Base-by-base conservation (phyloP, 1,140 invertebrate species). In the Saxidomus purpurata region DNA sequence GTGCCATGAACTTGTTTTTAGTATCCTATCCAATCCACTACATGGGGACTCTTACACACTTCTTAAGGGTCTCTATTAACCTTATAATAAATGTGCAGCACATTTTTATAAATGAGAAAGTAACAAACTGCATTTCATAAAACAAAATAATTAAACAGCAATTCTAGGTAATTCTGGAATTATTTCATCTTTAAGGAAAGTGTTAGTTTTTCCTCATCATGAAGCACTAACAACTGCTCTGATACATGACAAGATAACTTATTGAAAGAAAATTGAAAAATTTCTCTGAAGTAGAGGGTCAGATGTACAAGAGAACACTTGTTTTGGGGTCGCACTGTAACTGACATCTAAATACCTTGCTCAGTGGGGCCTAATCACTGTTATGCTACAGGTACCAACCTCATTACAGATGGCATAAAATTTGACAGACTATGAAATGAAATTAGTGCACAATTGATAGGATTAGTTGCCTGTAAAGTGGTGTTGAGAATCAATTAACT, bases 361-460 rank as follows among this genome's bases (percentile, higher is more conserved):
- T 71, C 67, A 71, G 31, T 71, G 34, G 38, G 67, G 67, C 67
- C 25, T 34, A 38, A 17, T 71, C 67, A 38, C 67, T 71, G 67
- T 71, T 38, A 71, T 71, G 67, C 34, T 71, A 38, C 67, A 71
- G 67, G 67, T 40, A 71, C 34, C 31, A 38, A 19, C 6, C 67
- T 71, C 34, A 38, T 71, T 71, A 71, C 36, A 71, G 34, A 71
- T 71, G 67, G 67, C 67, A 71, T 71, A 40, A 71, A 71, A 71
- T 71, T 38, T 71, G 67, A 71, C 67, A 38, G 67, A 71, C 67
- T 71, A 71, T 71, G 67, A 71, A 71, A 71, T 71, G 67, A 71
- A 38, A 71, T 71, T 71, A 71, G 67, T 71, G 67, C 34, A 71
- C 25, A 28, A 34, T 71, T 36, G 34, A 71, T 38, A 40, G 22